Conservation (phyloP, 2,113 vertebrate species). For the Elanus axillaris region DNA sequence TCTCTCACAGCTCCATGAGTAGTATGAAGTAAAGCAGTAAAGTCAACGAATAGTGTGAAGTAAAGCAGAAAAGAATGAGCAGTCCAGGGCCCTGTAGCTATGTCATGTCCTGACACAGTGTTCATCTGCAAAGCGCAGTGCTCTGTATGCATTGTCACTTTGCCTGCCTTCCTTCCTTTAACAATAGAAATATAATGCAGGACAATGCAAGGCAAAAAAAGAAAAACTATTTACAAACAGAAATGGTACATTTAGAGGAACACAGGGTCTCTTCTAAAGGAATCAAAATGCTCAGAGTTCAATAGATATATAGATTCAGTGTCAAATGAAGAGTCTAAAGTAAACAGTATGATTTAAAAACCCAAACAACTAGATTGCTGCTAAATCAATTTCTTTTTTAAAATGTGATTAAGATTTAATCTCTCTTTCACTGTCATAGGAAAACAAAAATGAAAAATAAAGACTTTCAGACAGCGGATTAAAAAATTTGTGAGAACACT, state of each 20-base stretch:
- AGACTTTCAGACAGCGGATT: background rate
- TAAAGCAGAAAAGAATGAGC: background rate
- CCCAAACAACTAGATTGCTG: background rate
- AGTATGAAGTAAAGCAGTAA: background rate
- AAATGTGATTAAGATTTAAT: background rate
- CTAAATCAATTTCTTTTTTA: background rate
- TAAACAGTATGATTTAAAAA: background rate
- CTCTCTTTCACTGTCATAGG: background rate
- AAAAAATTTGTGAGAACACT: background rate
- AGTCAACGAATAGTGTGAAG: background rate
- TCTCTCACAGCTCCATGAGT: background rate
- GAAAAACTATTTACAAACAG: background rate
- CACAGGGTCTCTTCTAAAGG: background rate
- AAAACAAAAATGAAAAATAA: conserved; percentile 15
- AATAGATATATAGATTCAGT: background rate
- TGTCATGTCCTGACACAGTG: background rate
- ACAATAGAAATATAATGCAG: background rate
- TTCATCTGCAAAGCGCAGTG: background rate
- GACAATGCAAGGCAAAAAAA: background rate
- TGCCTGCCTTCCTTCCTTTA: background rate
- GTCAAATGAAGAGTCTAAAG: background rate
- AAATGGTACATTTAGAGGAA: background rate
- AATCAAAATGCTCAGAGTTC: background rate
- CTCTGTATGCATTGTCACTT: background rate
- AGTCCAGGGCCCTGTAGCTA: background rate